A percentile compares a stretch with the other conserved stretches of the same genome.
Conservation (phyloP, 2,888 invertebrate species). For the Therioaphis trifolii region DNA sequence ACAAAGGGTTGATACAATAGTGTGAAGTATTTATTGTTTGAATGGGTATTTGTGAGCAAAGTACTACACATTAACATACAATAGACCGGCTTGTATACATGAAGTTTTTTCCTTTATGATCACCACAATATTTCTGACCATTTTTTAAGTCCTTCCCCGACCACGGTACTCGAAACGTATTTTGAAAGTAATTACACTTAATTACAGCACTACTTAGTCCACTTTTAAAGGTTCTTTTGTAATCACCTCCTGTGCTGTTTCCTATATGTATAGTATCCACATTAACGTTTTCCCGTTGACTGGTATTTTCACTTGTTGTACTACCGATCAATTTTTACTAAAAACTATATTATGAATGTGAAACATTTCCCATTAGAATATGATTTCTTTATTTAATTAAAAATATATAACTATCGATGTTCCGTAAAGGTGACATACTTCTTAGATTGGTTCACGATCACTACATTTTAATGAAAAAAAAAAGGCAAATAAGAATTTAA, state of each 20-base stretch:
- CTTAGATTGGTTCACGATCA: no score
- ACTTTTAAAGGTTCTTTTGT: slow-evolving; percentile 50
- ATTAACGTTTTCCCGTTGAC: background rate
- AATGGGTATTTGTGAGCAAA: slow-evolving; percentile 17
- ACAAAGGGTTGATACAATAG: slow-evolving; percentile 60
- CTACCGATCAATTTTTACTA: background rate
- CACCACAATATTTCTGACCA: slow-evolving; percentile 33
- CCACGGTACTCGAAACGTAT: slow-evolving; percentile 45
- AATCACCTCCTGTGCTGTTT: slow-evolving; percentile 14
- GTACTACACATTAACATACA: slow-evolving; percentile 48
- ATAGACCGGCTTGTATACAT: slow-evolving; percentile 32
- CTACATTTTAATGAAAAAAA: no score
- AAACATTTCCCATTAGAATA: no score
- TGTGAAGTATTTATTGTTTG: slow-evolving; percentile 60
- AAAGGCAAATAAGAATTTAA: no score
- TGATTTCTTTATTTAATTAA: no score
- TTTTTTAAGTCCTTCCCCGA: slow-evolving; percentile 30
- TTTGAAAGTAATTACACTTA: slow-evolving; percentile 56
- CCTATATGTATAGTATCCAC: background rate
- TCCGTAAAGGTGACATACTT: no score
- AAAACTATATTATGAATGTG: no score
- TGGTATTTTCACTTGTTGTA: slow-evolving; percentile 18
- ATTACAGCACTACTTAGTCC: slow-evolving; percentile 47
- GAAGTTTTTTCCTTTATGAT: slow-evolving; percentile 33
- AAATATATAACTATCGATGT: no score